Percentiles rank a stretch among this genome's conserved stretches.
These are phyloP conservation scores for Drosophila sp. DNA, from an alignment of 1,140 invertebrate species.

Conservation along the genomic window DNA sequence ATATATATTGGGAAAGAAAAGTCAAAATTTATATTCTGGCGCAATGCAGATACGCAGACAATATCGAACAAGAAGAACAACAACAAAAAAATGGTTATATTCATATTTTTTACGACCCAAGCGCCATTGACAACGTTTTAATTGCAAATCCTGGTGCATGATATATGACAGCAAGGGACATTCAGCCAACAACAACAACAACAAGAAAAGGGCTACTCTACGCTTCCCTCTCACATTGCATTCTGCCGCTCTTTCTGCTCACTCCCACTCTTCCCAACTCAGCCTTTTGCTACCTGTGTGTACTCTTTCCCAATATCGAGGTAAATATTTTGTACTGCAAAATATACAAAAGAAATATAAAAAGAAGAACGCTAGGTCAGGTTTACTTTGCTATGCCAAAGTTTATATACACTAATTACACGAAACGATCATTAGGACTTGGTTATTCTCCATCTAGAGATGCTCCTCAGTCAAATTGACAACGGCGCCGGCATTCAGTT, in stretches of 20 bases:
- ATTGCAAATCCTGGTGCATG: slow-evolving; percentile 58
- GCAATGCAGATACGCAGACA: slow-evolving; percentile 6
- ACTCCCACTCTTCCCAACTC: background rate
- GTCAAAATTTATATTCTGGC: slow-evolving; percentile 32
- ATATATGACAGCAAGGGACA: slow-evolving; percentile 44
- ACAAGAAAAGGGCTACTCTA: slow-evolving; percentile 9
- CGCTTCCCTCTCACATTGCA: no score
- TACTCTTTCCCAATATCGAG: slow-evolving; percentile 25
- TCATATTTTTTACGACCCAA: slow-evolving; percentile 8
- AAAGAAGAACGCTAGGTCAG: background rate
- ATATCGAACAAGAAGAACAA: background rate
- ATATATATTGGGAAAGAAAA: slow-evolving; percentile 25
- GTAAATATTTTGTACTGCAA: slow-evolving; percentile 31
- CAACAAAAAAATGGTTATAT: slow-evolving; percentile 4
- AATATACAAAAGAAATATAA: slow-evolving; percentile 20
- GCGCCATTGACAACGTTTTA: slow-evolving; percentile 71
- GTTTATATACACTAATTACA: background rate
- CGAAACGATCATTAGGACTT: background rate
- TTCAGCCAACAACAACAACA: background rate
- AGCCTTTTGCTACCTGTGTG: slow-evolving; percentile 2
- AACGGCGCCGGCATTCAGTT: no score
- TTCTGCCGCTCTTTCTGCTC: background rate
- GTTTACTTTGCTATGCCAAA: background rate
- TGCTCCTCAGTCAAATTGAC: no score
- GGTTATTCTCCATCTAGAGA: no score